A percentile compares a stretch with the other conserved stretches of the same genome.
phyloP scores from a whole-genome alignment of 2,113 vertebrate species.

The Notothenia rossii region DNA sequence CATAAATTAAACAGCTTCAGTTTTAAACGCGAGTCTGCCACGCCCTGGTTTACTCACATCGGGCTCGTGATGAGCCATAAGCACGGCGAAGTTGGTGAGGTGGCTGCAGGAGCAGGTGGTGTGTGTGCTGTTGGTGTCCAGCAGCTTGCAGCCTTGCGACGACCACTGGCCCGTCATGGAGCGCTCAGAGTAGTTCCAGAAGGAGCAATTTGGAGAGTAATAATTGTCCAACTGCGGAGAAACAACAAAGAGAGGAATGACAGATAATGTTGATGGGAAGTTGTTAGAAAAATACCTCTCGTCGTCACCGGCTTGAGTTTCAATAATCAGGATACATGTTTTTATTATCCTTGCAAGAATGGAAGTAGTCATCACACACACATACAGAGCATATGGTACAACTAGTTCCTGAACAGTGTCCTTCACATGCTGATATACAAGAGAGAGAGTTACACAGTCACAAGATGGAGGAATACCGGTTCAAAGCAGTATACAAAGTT shows the following conservation, averaged over 20 bases:
- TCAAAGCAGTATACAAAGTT: no score
- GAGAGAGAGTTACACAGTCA: no score
- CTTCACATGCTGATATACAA: no score
- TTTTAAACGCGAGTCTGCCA: conserved; percentile 41
- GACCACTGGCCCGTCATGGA: conserved; percentile 96
- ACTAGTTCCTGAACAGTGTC: no score
- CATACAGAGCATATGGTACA: no score
- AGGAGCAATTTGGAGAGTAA: conserved; percentile 94
- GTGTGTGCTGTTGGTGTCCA: conserved; percentile 92
- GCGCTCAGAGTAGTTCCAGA: conserved; percentile 97
- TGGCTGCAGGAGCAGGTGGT: conserved; percentile 96
- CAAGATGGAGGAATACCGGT: no score
- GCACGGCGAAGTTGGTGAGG: conserved; percentile 95
- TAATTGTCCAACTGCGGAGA: conserved; percentile 88
- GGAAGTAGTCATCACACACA: no score
- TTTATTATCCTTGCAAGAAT: no score
- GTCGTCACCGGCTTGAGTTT: no score
- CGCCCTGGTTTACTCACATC: conserved; percentile 81
- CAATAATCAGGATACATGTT: no score
- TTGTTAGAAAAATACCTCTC: no score
- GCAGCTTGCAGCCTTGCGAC: conserved; percentile 91
- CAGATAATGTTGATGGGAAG: not conserved
- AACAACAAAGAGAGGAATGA: not conserved
- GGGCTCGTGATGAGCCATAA: conserved; percentile 92
- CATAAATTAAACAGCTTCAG: conserved; percentile 67